Conservation (phyloP, 2,113 vertebrate genomes). For the Platichthys stellatus region DNA sequence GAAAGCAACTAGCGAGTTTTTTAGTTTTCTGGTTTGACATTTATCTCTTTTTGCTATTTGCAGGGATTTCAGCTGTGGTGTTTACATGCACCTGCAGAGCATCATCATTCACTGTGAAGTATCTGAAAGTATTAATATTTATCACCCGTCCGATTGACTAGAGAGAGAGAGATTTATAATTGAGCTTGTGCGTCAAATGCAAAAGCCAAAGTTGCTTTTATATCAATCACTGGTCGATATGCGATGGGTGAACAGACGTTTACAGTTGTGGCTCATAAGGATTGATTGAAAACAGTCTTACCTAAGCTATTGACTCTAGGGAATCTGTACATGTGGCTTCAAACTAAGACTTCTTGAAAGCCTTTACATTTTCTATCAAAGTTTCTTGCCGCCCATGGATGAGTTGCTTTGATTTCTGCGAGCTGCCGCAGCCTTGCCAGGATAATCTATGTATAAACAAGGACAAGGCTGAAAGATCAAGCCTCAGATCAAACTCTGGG, state of each 20-base stretch:
- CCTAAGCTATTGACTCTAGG: not conserved
- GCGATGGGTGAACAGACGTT: not conserved
- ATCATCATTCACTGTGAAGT: conserved; percentile 24
- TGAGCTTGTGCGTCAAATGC: not conserved
- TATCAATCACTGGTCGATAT: not conserved
- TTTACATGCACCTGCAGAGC: not conserved
- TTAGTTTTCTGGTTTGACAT: not conserved
- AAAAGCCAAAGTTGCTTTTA: not conserved
- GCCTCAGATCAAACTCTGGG: conserved; percentile 55
- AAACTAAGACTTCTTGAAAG: not conserved
- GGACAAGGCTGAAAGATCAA: conserved; percentile 58
- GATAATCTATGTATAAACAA: conserved; percentile 73
- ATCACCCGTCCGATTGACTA: not conserved
- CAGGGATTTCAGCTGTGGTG: conserved; percentile 12
- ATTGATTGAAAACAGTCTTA: not conserved
- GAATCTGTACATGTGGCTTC: not conserved
- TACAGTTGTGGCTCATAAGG: not conserved
- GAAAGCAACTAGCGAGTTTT: not conserved
- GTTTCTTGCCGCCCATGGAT: conserved; percentile 17
- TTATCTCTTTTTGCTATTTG: not conserved
- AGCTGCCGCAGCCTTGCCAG: conserved; percentile 24
- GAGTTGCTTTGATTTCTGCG: conserved; percentile 52
- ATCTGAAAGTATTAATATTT: conserved; percentile 27
- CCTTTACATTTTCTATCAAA: not conserved
- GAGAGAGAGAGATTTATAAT: conserved; percentile 4